Evolutionary conservation across 35 echinoderm and acorn worm species (phyloP), one percentile per base, ranked within the genome.

Genomic region (Heliocidaris tuberculata): DNA sequence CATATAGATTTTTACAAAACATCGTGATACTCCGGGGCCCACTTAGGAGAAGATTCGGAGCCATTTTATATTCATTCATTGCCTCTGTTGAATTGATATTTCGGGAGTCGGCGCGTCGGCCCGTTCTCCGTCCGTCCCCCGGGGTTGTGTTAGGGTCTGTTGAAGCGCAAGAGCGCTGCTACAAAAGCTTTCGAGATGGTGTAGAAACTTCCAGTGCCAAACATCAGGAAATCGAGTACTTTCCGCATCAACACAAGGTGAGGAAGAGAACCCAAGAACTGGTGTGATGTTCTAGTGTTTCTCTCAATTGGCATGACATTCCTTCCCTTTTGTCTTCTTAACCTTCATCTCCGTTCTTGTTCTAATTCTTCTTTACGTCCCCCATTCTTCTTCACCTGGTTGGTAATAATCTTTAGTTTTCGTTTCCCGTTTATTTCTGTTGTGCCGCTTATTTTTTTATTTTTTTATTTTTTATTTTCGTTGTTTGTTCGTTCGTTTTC

Each of bases 51-150:
- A 78, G 65, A 78, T 78, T n/a, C 27, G 27, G 19, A 78, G 65
- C 65, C 27, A 78, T n/a, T 78, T 78, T 78, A 78, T 78, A 78
- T 78, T 78, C 65, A 78, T 78, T 78, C 65, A n/a, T 78, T 17
- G 21, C 65, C 17, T 27, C 65, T 78, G 21, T 78, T 78, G 65
- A 78, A 78, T 78, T 78, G 65, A 78, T 78, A 78, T 78, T 78
- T 19, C 65, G 65, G 65, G 2, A 78, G 65, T n/a, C 27, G 19
- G 65, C 65, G 65, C 65, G 65, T 78, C 27, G 21, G 65, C 65
- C 65, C 7, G 21, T n/a, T 78, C 65, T 19, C 65, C 21, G 65
- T 78, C 21, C 7, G 65, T 78, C 65, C 65, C 65, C 27, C 6
- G 27, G 21, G 65, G 65, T n/a, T 78, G 65, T 19, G 65, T 78